Evolutionary conservation across 2,888 invertebrate species (phyloP).

Genomic region (Hydraecia micacea): DNA sequence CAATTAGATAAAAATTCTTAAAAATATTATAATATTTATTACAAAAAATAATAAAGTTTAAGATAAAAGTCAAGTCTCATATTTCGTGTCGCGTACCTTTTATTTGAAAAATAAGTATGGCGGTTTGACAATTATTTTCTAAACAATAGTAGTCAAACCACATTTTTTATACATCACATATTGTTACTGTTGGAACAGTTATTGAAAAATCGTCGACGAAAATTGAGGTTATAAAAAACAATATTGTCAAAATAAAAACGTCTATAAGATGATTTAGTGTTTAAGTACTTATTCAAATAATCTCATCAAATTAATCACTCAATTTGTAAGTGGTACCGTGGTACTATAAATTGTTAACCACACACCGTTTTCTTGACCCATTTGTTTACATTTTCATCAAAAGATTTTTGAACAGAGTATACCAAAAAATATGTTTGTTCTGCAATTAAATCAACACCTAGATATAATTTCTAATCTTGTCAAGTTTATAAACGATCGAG

Average conservation of each 20-base stretch:
- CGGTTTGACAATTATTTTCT: neutral
- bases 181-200: neutral
- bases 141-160: neutral
- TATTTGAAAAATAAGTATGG: neutral
- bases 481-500: conserved; percentile 1
- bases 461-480: neutral
- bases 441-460: neutral
- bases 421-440: neutral
- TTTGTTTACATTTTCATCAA: neutral
- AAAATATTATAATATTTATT: too few relatives aligned
- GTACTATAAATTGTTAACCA: too few relatives aligned
- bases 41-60: too few relatives aligned
- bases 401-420: neutral
- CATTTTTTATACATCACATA: neutral
- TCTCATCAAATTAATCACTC: neutral
- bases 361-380: neutral
- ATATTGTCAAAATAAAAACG: neutral
- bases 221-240: neutral
- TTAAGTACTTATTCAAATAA: neutral
- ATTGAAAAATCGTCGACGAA: neutral
- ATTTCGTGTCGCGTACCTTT: neutral
- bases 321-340: neutral
- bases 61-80: too few relatives aligned
- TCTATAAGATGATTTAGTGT: neutral
- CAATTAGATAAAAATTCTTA: too few relatives aligned